These are phyloP conservation scores for Macrosoma leucophasiata DNA, from an alignment of 2,888 invertebrate genomes.

Conservation along the genomic window DNA sequence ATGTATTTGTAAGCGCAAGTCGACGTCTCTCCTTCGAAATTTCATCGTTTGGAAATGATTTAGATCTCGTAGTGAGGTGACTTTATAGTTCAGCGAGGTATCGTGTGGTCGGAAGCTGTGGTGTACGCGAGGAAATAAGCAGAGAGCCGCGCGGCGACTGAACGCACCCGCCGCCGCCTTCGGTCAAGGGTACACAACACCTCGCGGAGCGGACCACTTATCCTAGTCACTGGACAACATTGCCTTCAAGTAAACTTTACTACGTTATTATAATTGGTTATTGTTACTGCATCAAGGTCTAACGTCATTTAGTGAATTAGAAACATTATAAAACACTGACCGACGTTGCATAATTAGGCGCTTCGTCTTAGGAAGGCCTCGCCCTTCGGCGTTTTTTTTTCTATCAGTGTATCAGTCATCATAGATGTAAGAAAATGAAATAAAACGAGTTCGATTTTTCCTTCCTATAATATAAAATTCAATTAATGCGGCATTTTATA, in stretches of 20 bases:
- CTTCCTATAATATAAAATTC: no score
- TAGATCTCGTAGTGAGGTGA: constrained; percentile 27
- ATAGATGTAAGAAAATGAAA: constrained; percentile 6
- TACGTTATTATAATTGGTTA: constrained; percentile 16
- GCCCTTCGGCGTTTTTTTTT: background rate
- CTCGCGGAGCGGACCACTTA: constrained; percentile 35
- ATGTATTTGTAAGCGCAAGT: constrained; percentile 7
- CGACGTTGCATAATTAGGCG: no score
- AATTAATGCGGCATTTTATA: no score
- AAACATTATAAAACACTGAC: no score
- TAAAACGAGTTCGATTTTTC: no score
- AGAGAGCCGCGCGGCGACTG: constrained; percentile 60
- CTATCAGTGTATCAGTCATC: constrained; percentile 10
- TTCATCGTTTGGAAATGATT: constrained; percentile 48
- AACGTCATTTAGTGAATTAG: no score
- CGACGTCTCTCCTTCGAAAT: constrained; percentile 31
- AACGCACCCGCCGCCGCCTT: constrained; percentile 30
- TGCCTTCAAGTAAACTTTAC: constrained; percentile 18
- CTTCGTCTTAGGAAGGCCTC: constrained; percentile 11
- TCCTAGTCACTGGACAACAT: constrained; percentile 19
- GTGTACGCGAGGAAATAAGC: constrained; percentile 53
- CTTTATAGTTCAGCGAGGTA: constrained; percentile 42
- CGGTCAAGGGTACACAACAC: constrained; percentile 58
- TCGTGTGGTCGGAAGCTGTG: constrained; percentile 24
- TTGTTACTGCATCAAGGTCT: constrained; percentile 16